Conservation (phyloP, 2,888 invertebrate genomes). For the Drosophila eohydei region DNA sequence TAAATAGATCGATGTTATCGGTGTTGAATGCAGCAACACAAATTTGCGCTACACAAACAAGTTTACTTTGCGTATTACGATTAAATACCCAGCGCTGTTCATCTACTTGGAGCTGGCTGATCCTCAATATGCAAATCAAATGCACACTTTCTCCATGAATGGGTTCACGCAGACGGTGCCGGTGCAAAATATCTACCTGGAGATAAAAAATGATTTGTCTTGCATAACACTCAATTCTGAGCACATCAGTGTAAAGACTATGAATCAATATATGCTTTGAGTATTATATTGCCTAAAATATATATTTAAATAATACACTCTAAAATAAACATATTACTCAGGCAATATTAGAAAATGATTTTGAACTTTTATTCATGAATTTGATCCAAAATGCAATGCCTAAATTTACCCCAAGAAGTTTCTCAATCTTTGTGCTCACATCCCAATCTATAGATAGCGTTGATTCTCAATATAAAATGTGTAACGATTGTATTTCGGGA, state of each 20-base stretch:
- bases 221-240: constrained; percentile 61
- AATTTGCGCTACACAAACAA: constrained; percentile 45
- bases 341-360: background rate
- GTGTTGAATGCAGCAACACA: constrained; percentile 40
- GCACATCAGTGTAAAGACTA: constrained; percentile 72
- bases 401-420: constrained; percentile 13
- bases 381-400: constrained; percentile 19
- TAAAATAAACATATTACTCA: background rate
- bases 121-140: constrained; percentile 36
- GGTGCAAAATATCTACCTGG: constrained; percentile 75
- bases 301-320: background rate
- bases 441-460: constrained; percentile 27
- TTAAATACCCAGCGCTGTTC: constrained; percentile 81
- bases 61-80: constrained; percentile 71
- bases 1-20: constrained; percentile 49
- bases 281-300: background rate
- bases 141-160: constrained; percentile 82
- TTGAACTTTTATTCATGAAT: background rate
- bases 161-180: constrained; percentile 83
- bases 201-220: constrained; percentile 61
- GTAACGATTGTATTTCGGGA: background rate
- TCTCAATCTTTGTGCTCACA: constrained; percentile 24
- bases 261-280: constrained; percentile 78
- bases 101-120: constrained; percentile 81
- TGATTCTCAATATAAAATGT: constrained; percentile 12